These are phyloP conservation scores for Saguinus midas DNA, from an alignment of 2,113 vertebrate genomes.

Conservation along the genomic window DNA sequence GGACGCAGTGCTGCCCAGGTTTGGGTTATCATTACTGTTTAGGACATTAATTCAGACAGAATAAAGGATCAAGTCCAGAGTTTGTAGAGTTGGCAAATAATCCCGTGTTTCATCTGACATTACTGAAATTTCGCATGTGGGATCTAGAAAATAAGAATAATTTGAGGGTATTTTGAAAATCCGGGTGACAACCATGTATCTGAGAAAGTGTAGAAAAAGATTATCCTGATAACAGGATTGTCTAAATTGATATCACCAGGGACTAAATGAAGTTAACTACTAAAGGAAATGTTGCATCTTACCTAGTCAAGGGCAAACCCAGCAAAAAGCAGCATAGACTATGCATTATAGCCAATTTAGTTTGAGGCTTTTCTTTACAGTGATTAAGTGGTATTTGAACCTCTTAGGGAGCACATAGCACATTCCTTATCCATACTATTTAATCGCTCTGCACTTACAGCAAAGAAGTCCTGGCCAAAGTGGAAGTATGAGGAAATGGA, in stretches of 20 bases:
- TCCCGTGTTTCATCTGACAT: neutral
- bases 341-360: no score
- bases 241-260: neutral
- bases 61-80: neutral
- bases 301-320: no score
- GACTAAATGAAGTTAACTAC: no score
- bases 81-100: neutral
- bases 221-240: neutral
- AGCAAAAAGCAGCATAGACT: no score
- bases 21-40: neutral
- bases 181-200: neutral
- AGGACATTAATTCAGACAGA: neutral
- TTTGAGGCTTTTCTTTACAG: conserved; percentile 16
- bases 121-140: neutral
- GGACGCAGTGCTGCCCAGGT: neutral
- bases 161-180: neutral
- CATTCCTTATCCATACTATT: neutral
- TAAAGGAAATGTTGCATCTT: no score
- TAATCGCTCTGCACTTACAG: neutral
- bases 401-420: neutral
- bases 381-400: neutral
- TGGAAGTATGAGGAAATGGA: neutral
- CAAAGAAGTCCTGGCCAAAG: conserved; percentile 1
- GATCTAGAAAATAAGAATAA: neutral
- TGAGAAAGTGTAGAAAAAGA: neutral